Base-by-base conservation (phyloP, 1,140 invertebrate genomes). In the Leptopilina clavipes region DNA sequence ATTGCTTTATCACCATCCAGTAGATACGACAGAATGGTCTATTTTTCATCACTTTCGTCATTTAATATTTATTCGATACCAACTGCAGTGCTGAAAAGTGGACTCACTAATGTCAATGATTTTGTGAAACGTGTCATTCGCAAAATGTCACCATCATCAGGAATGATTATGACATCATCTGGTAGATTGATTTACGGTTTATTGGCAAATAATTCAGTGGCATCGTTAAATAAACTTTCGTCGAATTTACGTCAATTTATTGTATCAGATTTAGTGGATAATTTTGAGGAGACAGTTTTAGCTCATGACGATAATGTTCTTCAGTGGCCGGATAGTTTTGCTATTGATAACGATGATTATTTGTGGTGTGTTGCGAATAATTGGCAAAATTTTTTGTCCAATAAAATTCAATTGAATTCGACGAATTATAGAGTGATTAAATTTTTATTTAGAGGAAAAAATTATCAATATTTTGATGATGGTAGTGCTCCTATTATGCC, bases 241-340 rank as follows among this genome's bases (percentile, higher is more conserved):
- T 81, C 44, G 83, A 71, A 3, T 44, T 78, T 83, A 76, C 81
- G 0, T 83, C 86, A 40, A 85, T 83, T 18, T 80, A 40, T 9
- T 40, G 14, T n/a, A 14, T 10, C 18, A 14, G 12, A 37, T 12
- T n/a, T 14, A 5, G 17, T 54, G 25, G 25, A 31, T 77, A 80
- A 10, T 81, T 90, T 37, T 90, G 91, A 79, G 88, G 90, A 22
- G 91, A 93, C n/a, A 91, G 94, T 70, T 90, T 92, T 18, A 14
- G 12, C 59, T 3, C 86, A 90, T 48, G 92, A 94, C 84, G 85
- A 90, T 8, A 91, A 89, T 44, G 91, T 91, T 73, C 92, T 94
- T 76, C 92, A 94, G 82, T 94, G 93, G 93, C 91, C 93, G 0
- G 92, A 93, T 81, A 90, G 92, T 31, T 94, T 94, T 84, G 91